phyloP scores from a whole-genome alignment of 2,797 vertebrate genomes.

The Macrochelys suwanniensis region DNA sequence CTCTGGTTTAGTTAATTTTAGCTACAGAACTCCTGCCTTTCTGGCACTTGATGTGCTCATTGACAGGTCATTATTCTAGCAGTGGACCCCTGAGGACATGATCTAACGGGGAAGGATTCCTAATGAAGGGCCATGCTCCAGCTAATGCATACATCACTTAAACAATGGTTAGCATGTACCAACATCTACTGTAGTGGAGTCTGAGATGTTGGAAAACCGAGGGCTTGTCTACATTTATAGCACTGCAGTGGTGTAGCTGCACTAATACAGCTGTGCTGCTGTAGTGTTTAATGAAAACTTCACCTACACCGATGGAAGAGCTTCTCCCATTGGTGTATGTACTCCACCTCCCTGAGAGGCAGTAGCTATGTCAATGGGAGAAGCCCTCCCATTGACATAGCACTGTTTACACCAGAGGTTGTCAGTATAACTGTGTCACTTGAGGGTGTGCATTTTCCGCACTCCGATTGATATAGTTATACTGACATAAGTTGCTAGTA shows the following conservation, averaged over 20 bases:
- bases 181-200: background rate
- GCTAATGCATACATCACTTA: background rate
- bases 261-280: background rate
- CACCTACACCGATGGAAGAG: background rate
- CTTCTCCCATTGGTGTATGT: background rate
- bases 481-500: background rate
- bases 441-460: background rate
- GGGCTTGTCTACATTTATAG: background rate
- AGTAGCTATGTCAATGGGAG: background rate
- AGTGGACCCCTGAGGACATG: background rate
- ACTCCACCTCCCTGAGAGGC: background rate
- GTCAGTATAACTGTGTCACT: background rate
- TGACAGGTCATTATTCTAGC: background rate
- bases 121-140: background rate
- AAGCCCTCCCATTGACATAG: background rate
- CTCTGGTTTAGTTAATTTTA: background rate
- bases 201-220: background rate
- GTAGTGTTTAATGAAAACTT: background rate
- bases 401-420: background rate
- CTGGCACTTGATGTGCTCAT: background rate
- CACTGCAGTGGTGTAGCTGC: background rate
- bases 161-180: background rate
- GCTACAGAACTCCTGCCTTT: background rate
- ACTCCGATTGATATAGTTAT: background rate
- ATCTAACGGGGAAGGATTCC: background rate